Percentiles rank a stretch among this genome's conserved stretches.
Conservation (phyloP, 2,888 invertebrate genomes). For the Acanthosoma haemorrhoidale region DNA sequence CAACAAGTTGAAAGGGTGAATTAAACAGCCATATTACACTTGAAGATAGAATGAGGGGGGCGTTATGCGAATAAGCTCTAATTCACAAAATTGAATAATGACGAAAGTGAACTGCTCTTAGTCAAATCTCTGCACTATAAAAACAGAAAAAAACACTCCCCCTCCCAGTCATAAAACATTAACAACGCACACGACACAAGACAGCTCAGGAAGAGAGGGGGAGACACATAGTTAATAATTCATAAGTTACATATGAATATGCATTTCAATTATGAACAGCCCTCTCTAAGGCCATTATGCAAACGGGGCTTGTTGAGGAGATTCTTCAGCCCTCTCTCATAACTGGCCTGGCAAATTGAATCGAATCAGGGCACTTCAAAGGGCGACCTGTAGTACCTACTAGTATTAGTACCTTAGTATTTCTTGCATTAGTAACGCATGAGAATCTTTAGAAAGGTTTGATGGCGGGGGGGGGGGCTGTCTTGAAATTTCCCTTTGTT, state of each 20-base stretch:
- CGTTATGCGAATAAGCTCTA: too few relatives aligned
- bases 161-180: too few relatives aligned
- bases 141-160: too few relatives aligned
- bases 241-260: slow-evolving; percentile 26
- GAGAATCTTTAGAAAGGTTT: not conserved
- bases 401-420: not conserved
- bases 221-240: not conserved
- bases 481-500: slow-evolving; percentile 25
- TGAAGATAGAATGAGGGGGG: too few relatives aligned
- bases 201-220: not conserved
- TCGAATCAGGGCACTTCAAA: slow-evolving; percentile 5
- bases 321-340: not conserved
- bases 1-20: too few relatives aligned
- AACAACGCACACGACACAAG: too few relatives aligned
- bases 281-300: slow-evolving; percentile 21
- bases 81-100: too few relatives aligned
- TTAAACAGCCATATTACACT: too few relatives aligned
- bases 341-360: slow-evolving; percentile 7
- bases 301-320: not conserved
- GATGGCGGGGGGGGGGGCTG: not conserved
- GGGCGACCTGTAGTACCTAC: not conserved
- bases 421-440: slow-evolving; percentile 17
- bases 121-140: too few relatives aligned
- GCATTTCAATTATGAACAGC: slow-evolving; percentile 23
- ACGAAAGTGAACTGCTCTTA: too few relatives aligned